Evolutionary conservation across 2,888 invertebrate genomes (phyloP), one percentile per base, ranked within the genome.

Genomic region (Folsomia candida): DNA sequence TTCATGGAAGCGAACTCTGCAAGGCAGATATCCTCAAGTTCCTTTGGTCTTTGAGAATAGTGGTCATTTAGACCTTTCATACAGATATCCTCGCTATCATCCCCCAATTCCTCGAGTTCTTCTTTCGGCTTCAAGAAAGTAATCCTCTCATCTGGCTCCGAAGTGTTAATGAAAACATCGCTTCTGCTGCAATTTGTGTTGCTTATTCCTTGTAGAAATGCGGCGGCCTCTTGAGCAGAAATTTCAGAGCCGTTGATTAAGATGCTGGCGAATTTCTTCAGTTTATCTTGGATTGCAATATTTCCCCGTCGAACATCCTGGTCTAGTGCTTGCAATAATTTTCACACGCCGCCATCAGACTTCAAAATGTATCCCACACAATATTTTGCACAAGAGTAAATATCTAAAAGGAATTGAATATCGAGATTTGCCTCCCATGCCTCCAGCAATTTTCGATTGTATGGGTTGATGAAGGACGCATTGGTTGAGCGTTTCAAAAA

Each of bases 371-470:
- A 80, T 22, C 79, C 72, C 2, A 79, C 78, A 47, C 82, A 80
- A 69, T 82, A 83, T 20, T 78, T 71, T 9, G 81, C 79, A 69
- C 82, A 81, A 59, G 81, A 80, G 78, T 81, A 82, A 47, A 79
- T 74, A 77, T 82, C 81, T 18, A 80, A 62, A 1, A 82, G 79
- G 76, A 79, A 83, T 69, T 83, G 83, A n/a, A 81, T 74, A 74
- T 83, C 83, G 79, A 81, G 81, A 69, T 82, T 83, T 4, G 82
- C 81, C 51, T 74, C 47, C 78, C 77, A 79, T 14, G 81, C 66
- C 18, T 70, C n/a, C 54, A 81, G 51, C 57, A 81, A 72, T 26
- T 69, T 57, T 9, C 20, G 20, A 67, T 80, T 81, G 70, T 80
- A 82, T 2, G 64, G 51, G 72, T 82, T 82, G 0, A 81, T 76